Conservation (phyloP, 2,888 invertebrate species). For the Notodonta dromedarius region DNA sequence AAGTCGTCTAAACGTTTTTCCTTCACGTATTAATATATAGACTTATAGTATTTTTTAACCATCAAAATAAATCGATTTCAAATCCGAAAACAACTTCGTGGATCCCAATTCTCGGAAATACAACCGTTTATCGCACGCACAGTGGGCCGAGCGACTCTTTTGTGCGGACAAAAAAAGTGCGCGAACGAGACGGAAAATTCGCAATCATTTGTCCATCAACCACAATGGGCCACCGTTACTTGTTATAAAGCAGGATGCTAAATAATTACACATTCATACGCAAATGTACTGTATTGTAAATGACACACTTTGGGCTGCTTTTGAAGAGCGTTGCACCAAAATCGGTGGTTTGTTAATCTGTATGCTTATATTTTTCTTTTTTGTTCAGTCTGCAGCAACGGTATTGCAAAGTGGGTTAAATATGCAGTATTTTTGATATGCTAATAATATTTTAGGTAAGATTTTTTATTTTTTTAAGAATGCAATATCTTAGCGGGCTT, state of each 20-base stretch:
- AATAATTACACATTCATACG: conserved; percentile 76
- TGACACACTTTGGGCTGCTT: conserved; percentile 9
- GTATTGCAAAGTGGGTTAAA: conserved; percentile 2
- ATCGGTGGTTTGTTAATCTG: conserved; percentile 5
- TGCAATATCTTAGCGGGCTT: background rate
- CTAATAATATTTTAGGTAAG: background rate
- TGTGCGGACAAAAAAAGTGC: conserved; percentile 36
- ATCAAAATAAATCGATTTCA: background rate
- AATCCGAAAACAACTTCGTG: background rate
- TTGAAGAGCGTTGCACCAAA: conserved; percentile 19
- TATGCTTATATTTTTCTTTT: background rate
- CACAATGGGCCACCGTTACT: conserved; percentile 73
- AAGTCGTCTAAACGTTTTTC: no score
- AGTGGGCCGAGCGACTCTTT: conserved; percentile 27
- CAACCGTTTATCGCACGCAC: conserved; percentile 8
- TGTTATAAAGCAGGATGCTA: conserved; percentile 69
- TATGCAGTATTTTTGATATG: conserved; percentile 6
- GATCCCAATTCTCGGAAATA: background rate
- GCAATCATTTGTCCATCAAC: conserved; percentile 78
- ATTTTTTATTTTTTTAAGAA: background rate
- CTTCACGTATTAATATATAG: no score
- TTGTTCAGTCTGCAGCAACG: conserved; percentile 2
- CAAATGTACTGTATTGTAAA: conserved; percentile 49
- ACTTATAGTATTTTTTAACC: no score
- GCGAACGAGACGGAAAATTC: conserved; percentile 43